Evolutionary conservation across 1,140 invertebrate species (phyloP), one percentile per base, ranked within the genome.

Genomic region (Aphaenogaster floridana): DNA sequence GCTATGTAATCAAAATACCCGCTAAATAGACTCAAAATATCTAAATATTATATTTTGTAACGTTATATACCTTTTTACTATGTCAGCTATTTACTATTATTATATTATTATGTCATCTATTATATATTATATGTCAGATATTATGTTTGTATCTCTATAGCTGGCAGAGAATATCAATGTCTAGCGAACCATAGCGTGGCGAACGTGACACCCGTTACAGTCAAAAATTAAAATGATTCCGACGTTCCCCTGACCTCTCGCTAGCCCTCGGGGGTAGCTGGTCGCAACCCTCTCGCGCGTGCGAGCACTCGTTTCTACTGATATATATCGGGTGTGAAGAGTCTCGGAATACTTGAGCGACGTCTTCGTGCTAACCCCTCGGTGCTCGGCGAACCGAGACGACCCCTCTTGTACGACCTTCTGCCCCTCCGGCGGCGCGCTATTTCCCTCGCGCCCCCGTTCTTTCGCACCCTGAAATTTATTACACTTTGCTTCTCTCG

Each of bases 321-420:
- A 64, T 64, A 64, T 45, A 45, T 45, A 45, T 45, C 42, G 42
- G 42, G 36, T 78, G 48, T 57, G 54, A 79, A 52, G 50, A 74
- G 76, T 68, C 78, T 80, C 71, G 52, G 71, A 63, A 68, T 80
- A 80, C 78, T 80, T 61, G 66, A 74, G 52, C 66, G 52, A 76
- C 59, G 39, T 76, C 69, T 76, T 77, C 59, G 71, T 54, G 83
- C 72, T 63, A 76, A 52, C 69, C 61, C 72, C 59, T 76, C 83
- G 80, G 48, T 63, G 57, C 39, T 76, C 48, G 59, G 72, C 39
- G 71, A 86, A 76, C 71, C 71, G 54, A 64, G 15, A 78, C 69
- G 17, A 64, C 57, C 66, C 52, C 71, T 76, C 80, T 76, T 76
- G 54, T 61, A 59, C 80, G 69, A 84, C 59, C 71, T 76, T 61